Evolutionary conservation across 2,797 vertebrate species (phyloP).

Genomic region (Lindbergichthys nudifrons): DNA sequence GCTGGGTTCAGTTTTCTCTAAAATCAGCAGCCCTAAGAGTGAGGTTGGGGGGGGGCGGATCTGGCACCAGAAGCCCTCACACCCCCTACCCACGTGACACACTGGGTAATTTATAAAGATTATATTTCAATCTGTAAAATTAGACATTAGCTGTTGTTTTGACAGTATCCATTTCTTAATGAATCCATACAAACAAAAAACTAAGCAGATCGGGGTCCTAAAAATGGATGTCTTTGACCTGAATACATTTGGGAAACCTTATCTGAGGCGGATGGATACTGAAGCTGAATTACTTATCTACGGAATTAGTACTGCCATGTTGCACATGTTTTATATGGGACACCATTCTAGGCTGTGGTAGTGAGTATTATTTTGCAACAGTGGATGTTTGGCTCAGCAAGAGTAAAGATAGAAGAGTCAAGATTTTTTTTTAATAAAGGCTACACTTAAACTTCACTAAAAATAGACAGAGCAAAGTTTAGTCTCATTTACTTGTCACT

Average conservation of each 20-base stretch:
- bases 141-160: not conserved
- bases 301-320: conserved; percentile 47
- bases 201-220: not conserved
- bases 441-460: not conserved
- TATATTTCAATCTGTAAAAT: not conserved
- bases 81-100: not conserved
- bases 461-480: conserved; percentile 3
- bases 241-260: conserved; percentile 22
- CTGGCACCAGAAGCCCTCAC: not conserved
- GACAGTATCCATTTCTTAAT: not conserved
- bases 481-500: not conserved
- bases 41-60: conserved; percentile 13
- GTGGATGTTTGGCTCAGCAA: conserved; percentile 6
- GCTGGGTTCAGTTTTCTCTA: conserved; percentile 4
- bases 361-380: conserved; percentile 33
- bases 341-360: conserved; percentile 17
- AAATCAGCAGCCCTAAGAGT: not conserved
- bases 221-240: conserved; percentile 25
- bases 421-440: not conserved
- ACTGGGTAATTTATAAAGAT: not conserved
- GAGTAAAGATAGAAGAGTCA: not conserved
- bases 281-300: conserved; percentile 43
- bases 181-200: conserved; percentile 1
- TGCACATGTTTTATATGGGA: conserved; percentile 44
- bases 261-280: conserved; percentile 27